These are phyloP conservation scores for Venturia canescens DNA, from an alignment of 1,140 invertebrate genomes.

Conservation along the genomic window DNA sequence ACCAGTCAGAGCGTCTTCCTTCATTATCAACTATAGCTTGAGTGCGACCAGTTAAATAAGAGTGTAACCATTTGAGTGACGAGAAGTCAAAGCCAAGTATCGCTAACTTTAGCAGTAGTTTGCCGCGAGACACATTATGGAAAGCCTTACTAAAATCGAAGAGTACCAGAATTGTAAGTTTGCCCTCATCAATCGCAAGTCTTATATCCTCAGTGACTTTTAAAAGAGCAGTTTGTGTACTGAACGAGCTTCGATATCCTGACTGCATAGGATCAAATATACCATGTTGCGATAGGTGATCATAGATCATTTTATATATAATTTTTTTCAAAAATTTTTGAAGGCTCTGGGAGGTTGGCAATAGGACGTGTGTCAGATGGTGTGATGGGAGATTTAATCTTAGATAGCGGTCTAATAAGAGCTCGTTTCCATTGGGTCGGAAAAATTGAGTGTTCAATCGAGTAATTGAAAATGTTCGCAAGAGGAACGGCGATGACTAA, in stretches of 20 bases:
- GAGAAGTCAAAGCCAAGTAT: neutral
- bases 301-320: neutral
- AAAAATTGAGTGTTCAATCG: neutral
- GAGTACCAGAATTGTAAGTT: constrained; percentile 48
- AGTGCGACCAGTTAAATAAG: constrained; percentile 13
- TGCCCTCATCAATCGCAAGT: constrained; percentile 25
- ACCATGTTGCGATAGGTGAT: neutral
- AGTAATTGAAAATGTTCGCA: too few relatives aligned
- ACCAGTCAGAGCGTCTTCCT: neutral
- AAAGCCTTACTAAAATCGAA: constrained; percentile 56
- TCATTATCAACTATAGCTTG: constrained; percentile 9
- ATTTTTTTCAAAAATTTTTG: constrained; percentile 35
- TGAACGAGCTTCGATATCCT: constrained; percentile 34
- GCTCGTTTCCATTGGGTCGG: neutral
- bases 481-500: too few relatives aligned
- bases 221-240: constrained; percentile 44
- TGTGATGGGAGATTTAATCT: neutral
- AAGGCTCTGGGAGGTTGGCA: constrained; percentile 7
- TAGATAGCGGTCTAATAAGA: neutral
- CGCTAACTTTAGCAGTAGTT: neutral
- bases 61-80: neutral
- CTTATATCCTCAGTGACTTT: constrained; percentile 40
- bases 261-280: constrained; percentile 36
- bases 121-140: constrained; percentile 49
- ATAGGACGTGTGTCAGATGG: constrained; percentile 31